Percentiles rank a stretch among this genome's conserved stretches.
Evolutionary conservation across 2,888 invertebrate species (phyloP).

Genomic region (Lasioglossum morio): DNA sequence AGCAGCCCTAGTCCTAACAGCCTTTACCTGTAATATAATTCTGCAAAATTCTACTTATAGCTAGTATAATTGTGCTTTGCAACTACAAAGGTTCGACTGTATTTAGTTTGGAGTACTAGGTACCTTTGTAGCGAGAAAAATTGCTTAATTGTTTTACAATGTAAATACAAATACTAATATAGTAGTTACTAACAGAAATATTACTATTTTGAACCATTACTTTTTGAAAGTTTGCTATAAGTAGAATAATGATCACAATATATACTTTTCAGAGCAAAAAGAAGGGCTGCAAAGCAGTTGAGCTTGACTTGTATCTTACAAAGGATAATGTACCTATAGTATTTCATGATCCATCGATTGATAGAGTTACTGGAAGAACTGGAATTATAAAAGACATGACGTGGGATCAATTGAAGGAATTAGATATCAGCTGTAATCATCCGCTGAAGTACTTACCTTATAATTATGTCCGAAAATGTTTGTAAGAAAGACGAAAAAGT

Average conservation of each 20-base stretch:
- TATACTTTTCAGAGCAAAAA: conserved; percentile 87
- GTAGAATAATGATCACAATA: conserved; percentile 14
- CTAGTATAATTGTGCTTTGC: not conserved
- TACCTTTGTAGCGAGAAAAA: conserved; percentile 12
- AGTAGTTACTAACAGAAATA: conserved; percentile 52
- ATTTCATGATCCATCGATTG: conserved; percentile 91
- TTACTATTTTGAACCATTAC: conserved; percentile 20
- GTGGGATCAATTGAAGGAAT: conserved; percentile 87
- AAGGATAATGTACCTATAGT: conserved; percentile 91
- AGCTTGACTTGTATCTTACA: conserved; percentile 91
- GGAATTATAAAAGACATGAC: conserved; percentile 86
- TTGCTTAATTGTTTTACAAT: conserved; percentile 36
- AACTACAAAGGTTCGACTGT: not conserved
- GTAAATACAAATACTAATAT: conserved; percentile 48
- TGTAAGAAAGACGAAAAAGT: conserved; percentile 1
- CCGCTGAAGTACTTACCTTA: conserved; percentile 87
- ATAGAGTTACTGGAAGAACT: conserved; percentile 87
- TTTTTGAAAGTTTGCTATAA: conserved; percentile 12
- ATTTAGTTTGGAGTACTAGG: conserved; percentile 17
- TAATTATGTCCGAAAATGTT: conserved; percentile 38
- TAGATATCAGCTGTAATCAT: conserved; percentile 89
- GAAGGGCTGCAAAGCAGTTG: conserved; percentile 90
- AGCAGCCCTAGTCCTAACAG: not conserved
- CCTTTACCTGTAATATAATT: not conserved
- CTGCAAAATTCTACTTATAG: not conserved